Base-by-base conservation (phyloP, 2,113 vertebrate genomes). In the Balaeniceps rex region DNA sequence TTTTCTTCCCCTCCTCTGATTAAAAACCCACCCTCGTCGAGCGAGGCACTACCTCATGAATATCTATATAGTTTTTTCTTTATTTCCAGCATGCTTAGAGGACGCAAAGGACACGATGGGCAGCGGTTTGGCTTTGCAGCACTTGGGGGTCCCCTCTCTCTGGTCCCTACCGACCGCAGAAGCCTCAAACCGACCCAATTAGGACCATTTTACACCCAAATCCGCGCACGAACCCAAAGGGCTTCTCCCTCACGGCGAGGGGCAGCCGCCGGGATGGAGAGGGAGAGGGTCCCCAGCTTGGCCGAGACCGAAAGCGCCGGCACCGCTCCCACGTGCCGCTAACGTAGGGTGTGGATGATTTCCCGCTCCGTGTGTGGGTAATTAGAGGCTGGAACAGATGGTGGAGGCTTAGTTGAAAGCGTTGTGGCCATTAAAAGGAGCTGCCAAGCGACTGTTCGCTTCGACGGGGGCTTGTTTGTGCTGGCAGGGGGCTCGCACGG, bases 381-480 rank as follows among this genome's bases (percentile, higher is more conserved):
- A 51, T 60, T 44, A 52, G 90, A 70, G 76, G 58, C 68, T 25
- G 76, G 76, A 93, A 78, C 97, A 97, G 97, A 96, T 95, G 95
- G 96, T 0, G 1, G 46, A n/a, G 31, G 52, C 65, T 75, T 7
- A 29, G 71, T 19, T 89, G 75, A 61, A 66, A 94, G 84, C 0
- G 6, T 74, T 1, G 12, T 0, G 2, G 75, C 70, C 79, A 3
- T 58, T 78, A 38, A 64, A 58, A 92, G 3, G 61, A 87, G 40
- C 90, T 88, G 94, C 82, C 74, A 65, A 76, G 84, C 3, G 40
- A 31, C 52, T 79, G 94, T 63, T 96, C 52, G 7, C 69, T 93
- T 95, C 58, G 23, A 81, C 3, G 0, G 57, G 72, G 63, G n/a
- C 46, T 82, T 42, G 77, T 65, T 64, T 46, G 38, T 9, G 11